Conservation (phyloP, 1,140 invertebrate genomes). For the Lethrus apterus region DNA sequence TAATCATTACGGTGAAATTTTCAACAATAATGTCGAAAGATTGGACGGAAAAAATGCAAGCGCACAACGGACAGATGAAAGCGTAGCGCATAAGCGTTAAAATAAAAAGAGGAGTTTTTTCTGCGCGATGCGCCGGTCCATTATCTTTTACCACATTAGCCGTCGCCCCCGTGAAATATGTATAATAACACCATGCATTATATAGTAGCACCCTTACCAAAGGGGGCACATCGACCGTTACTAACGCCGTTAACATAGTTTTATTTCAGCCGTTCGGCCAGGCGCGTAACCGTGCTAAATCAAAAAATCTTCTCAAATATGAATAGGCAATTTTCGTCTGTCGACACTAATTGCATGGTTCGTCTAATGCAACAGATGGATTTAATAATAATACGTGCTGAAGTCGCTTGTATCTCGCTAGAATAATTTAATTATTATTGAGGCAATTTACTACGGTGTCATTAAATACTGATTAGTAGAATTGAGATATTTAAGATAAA, state of each 20-base stretch:
- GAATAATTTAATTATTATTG: not conserved
- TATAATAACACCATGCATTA: constrained; percentile 34
- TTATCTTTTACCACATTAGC: constrained; percentile 32
- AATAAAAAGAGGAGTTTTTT: constrained; percentile 29
- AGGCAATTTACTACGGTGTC: not conserved
- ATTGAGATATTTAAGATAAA: no score
- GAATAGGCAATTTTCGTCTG: not conserved
- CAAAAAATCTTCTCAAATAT: not conserved
- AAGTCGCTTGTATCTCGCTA: not conserved
- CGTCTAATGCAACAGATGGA: not conserved
- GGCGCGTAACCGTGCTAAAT: no score
- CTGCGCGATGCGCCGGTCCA: constrained; percentile 25
- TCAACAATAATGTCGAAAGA: no score
- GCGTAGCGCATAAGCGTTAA: no score
- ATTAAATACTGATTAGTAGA: not conserved
- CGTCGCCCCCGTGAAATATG: constrained; percentile 33
- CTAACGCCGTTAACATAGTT: not conserved
- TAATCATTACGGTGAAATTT: no score
- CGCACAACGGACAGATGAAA: no score
- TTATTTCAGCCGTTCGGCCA: no score
- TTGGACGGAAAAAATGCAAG: no score
- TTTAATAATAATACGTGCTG: not conserved
- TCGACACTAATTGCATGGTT: not conserved
- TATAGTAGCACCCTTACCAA: constrained; percentile 19
- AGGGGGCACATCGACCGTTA: not conserved